A percentile compares a stretch with the other conserved stretches of the same genome.
phyloP scores from a whole-genome alignment of 2,113 vertebrate species.

The Elaphurus davidianus region DNA sequence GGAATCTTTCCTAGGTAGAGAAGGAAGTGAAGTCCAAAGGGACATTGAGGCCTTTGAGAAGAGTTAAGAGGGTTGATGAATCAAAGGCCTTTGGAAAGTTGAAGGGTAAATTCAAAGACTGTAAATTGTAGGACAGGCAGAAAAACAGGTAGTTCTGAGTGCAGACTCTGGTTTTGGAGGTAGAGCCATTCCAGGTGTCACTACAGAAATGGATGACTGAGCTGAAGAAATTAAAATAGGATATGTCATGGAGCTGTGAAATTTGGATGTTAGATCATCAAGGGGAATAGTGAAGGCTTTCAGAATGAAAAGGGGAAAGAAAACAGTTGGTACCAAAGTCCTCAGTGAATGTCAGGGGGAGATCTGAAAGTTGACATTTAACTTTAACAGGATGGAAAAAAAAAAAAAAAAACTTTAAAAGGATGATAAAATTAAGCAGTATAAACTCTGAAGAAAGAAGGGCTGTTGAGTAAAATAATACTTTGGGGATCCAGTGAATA shows the following conservation, averaged over 20 bases:
- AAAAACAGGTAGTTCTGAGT: background rate
- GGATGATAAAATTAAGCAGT: background rate
- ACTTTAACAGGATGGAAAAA: background rate
- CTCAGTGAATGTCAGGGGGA: background rate
- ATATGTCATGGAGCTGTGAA: background rate
- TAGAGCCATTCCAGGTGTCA: background rate
- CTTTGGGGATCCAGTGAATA: background rate
- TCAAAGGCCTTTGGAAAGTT: constrained; percentile 8
- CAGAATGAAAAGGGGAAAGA: background rate
- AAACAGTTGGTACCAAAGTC: constrained; percentile 5
- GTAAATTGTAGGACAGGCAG: background rate
- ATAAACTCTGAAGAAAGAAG: constrained; percentile 9
- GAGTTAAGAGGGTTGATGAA: constrained; percentile 17
- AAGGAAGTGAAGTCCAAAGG: constrained; percentile 13
- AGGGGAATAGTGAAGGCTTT: background rate
- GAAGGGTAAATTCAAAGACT: constrained; percentile 4
- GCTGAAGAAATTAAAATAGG: background rate
- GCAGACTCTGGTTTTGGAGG: background rate
- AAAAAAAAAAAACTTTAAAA: background rate
- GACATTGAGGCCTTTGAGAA: background rate
- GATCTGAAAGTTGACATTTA: constrained; percentile 10
- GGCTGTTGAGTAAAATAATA: constrained; percentile 27
- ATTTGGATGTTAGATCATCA: constrained; percentile 24
- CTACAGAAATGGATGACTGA: background rate
- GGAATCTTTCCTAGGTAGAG: constrained; percentile 28